phyloP scores from a whole-genome alignment of 2,888 invertebrate species.

The Achlya flavicornis region DNA sequence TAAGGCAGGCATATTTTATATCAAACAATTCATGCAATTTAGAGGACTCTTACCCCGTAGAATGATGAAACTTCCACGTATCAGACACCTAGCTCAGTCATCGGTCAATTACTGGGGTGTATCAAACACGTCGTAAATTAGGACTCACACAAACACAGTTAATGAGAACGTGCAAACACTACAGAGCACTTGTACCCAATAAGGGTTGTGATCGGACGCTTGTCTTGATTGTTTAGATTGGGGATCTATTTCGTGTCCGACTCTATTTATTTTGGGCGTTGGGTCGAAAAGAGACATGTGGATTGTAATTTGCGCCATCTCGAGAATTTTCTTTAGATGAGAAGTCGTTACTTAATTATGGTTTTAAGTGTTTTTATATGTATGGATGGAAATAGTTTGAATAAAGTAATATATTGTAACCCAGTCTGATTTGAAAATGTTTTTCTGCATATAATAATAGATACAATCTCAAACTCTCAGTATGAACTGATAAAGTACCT shows the following conservation, averaged over 20 bases:
- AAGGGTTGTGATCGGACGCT: slow-evolving; percentile 61
- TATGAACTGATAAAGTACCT: not conserved
- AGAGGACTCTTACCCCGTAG: no score
- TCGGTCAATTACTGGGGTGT: slow-evolving; percentile 68
- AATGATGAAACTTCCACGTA: slow-evolving; percentile 6
- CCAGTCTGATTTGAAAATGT: no score
- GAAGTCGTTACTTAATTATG: not conserved
- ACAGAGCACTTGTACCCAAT: slow-evolving; percentile 75
- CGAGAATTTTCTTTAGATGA: not conserved
- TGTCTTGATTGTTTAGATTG: slow-evolving; percentile 68
- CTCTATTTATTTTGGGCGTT: slow-evolving; percentile 39
- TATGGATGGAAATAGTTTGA: no score
- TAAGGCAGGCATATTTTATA: no score
- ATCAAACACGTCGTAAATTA: slow-evolving; percentile 81
- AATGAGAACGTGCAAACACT: slow-evolving; percentile 76
- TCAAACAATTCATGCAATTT: no score
- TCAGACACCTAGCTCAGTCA: slow-evolving; percentile 51
- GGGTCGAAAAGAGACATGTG: not conserved
- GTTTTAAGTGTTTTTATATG: not conserved
- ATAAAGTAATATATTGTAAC: no score
- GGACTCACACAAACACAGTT: slow-evolving; percentile 72
- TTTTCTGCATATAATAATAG: no score
- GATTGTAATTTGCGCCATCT: not conserved
- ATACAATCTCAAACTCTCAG: not conserved
- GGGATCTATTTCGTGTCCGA: slow-evolving; percentile 37